Percentiles rank a stretch among this genome's conserved stretches.
Conservation (phyloP, 2,888 invertebrate species). For the Synanthedon myopaeformis region DNA sequence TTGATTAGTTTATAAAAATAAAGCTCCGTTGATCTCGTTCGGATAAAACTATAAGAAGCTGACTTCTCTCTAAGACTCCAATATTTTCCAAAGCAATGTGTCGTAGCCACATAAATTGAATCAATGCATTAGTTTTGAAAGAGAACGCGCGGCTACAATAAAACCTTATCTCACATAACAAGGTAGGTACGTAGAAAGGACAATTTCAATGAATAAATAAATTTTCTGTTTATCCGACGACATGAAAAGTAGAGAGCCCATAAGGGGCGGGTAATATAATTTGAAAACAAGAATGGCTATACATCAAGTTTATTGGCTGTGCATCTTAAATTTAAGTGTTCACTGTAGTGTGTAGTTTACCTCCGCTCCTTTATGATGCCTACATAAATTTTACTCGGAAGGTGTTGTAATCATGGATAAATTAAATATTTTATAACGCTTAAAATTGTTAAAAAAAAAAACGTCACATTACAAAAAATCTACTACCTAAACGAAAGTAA, state of each 20-base stretch:
- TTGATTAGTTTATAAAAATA: no score
- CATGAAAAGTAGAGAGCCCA: background rate
- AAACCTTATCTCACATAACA: background rate
- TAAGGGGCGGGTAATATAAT: background rate
- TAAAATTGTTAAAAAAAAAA: no score
- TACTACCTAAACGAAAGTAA: no score
- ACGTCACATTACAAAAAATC: no score
- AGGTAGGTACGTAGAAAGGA: background rate
- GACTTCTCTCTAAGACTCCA: no score
- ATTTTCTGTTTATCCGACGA: slow-evolving; percentile 11
- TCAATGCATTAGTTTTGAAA: background rate
- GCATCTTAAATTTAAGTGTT: background rate
- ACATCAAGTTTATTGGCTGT: slow-evolving; percentile 1
- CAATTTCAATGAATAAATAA: slow-evolving; percentile 28
- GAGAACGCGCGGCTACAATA: background rate
- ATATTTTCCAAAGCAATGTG: background rate
- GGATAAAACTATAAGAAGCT: no score
- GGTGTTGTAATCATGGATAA: background rate
- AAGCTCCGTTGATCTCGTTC: no score
- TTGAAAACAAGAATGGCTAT: background rate
- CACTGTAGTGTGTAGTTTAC: background rate
- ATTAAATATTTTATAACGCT: background rate
- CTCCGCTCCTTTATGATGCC: background rate
- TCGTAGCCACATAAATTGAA: background rate
- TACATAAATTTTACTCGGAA: background rate